Base-by-base conservation (phyloP, 2,797 vertebrate genomes). In the Kryptopterus vitreolus region DNA sequence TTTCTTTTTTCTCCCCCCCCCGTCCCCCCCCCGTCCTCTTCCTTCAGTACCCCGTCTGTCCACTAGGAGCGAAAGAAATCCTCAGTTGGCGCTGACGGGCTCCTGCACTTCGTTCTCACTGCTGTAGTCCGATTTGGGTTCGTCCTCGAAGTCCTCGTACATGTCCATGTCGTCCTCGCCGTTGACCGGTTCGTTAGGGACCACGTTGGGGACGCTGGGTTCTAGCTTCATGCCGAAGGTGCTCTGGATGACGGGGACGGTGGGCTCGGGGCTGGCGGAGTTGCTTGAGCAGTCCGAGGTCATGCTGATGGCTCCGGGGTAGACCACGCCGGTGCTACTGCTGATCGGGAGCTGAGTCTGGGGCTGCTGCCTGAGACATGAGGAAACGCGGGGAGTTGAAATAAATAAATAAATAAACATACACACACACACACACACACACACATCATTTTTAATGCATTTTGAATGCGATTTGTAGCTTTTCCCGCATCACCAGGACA, bases 91-190 rank as follows among this genome's bases (percentile, higher is more conserved):
- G 91, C 94, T 95, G 91, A 99, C 96, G 77, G 94, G 95, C 95
- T 98, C 96, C 50, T 95, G 96, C 87, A 96, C 95, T 91, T 99
- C 98, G 0, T 96, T 98, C 92, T 99, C 98, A 88, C 98, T 99
- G 91, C 98, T 99, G 95, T 99, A 99, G 97, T 99, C 98, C 92
- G 97, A 97, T 95, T 99, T 99, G 92, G 97, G 96, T 83, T 99
- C 98, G 1, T 99, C 98, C 91, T 99, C 98, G 86, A 97, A 99
- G 92, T 99, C 98, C 86, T 97, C 98, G 4, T 98, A 99, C 94
- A 99, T 96, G 94, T 99, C 98, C 93, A 99, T 99, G 85, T 98
- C 96, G 68, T 98, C 96, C 90, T 94, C 96, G 76, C 97, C 97
- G 0, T 99, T 99, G 81, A 98, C 94, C 53, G 93, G 92, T 87